Conservation (phyloP, 2,113 vertebrate species). For the Orcinus orca region DNA sequence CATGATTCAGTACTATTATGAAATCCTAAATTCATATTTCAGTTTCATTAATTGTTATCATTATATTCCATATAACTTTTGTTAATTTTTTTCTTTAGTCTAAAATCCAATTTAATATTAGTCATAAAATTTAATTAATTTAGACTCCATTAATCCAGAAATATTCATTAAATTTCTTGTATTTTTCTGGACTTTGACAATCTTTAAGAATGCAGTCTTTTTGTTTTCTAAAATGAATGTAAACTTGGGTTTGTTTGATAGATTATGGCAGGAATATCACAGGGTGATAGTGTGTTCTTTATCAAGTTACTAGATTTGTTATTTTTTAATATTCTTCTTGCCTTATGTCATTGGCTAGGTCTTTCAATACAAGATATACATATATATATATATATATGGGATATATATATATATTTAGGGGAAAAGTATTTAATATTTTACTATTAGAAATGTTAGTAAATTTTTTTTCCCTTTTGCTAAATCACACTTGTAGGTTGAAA, state of each 20-base stretch:
- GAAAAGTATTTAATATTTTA: not conserved
- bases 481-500: not conserved
- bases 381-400: too few species aligned
- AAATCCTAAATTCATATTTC: not conserved
- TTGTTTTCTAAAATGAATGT: not conserved
- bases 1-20: not conserved
- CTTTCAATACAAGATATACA: too few species aligned
- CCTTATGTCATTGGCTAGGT: not conserved
- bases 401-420: too few species aligned
- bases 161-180: not conserved
- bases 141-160: not conserved
- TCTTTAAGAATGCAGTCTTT: not conserved
- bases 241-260: not conserved
- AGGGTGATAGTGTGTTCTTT: not conserved
- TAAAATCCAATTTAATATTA: not conserved
- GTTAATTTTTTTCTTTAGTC: not conserved
- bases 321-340: not conserved
- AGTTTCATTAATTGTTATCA: not conserved
- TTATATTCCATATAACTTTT: not conserved
- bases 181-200: not conserved
- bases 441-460: not conserved
- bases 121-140: not conserved
- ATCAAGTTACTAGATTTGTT: not conserved
- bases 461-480: not conserved
- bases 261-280: not conserved